These are phyloP conservation scores for Catharus bicknelli DNA, from an alignment of 2,113 vertebrate species.

Conservation along the genomic window DNA sequence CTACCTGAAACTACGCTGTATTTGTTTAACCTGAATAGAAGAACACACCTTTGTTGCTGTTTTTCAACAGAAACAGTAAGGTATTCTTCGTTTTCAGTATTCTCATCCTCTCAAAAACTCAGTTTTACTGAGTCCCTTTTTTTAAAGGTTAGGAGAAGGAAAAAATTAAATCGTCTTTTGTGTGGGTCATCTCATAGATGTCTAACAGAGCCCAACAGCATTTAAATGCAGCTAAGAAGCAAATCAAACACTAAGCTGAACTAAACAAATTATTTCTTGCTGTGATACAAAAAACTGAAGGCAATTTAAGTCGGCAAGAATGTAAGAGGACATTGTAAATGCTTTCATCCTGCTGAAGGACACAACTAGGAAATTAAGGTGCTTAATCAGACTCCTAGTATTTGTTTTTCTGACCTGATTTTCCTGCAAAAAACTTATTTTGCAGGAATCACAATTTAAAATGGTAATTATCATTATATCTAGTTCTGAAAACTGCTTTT, in stretches of 20 bases:
- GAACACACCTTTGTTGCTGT: neutral
- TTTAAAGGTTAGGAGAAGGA: neutral
- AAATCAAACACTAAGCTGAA: neutral
- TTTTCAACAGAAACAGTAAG: neutral
- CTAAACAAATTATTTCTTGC: neutral
- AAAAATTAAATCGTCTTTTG: neutral
- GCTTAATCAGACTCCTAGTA: neutral
- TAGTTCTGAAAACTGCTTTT: neutral
- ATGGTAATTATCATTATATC: neutral
- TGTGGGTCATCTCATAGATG: neutral
- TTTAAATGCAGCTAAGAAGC: neutral
- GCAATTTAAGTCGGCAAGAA: neutral
- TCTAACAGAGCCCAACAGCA: neutral
- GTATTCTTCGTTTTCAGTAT: neutral
- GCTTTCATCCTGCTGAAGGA: neutral
- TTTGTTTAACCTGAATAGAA: neutral
- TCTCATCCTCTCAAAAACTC: neutral
- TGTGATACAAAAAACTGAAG: neutral
- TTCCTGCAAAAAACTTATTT: neutral
- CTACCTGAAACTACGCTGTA: neutral
- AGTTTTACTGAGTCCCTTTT: neutral
- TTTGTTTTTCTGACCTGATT: neutral
- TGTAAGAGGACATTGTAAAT: neutral
- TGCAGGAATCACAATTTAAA: neutral
- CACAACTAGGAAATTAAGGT: neutral